Base-by-base conservation (phyloP, 2,113 vertebrate species). In the Coptodon rendalli region DNA sequence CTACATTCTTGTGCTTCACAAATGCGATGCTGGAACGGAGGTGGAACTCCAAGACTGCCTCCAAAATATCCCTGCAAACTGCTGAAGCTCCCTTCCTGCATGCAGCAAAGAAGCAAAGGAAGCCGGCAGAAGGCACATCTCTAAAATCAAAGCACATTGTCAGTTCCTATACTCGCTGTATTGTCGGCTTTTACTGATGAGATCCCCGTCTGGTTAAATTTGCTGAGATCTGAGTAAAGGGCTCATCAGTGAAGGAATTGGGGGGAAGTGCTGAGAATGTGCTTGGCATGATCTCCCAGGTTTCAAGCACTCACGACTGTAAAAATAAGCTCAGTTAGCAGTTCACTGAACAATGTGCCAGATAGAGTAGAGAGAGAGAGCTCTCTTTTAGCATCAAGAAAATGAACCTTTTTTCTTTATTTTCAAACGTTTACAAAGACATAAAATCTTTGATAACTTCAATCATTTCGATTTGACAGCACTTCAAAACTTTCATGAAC, bases 151-250 rank as follows among this genome's bases (percentile, higher is more conserved):
- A 93, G 83, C 27, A 73, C 24, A 10, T 29, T 43, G 29, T 78
- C 73, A 78, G 45, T 52, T 31, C 73, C 27, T 78, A n/a, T 31
- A 78, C 73, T 78, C 7, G 29, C 79, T 56, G 7, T 54, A 40
- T 43, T 68, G 36, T 90, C 81, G 53, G 81, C 78, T 85, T 52
- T 43, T 40, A 48, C 61, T 84, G 89, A 89, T 82, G 81, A 84
- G 84, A 50, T 38, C 54, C 56, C 48, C 36, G 61, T 90, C 85
- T 89, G 63, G 50, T 63, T 89, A 52, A 80, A 88, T 91, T 82
- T 80, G 85, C 85, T 86, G 78, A 90, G 83, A 88, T 92, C 86
- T 83, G 83, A 89, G 40, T 10, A 50, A 63, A 71, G 38, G 17
- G 43, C 63, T 83, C 88, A 68, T 76, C 34, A 8, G 53, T 87